phyloP scores from a whole-genome alignment of 53 echinoderm and acorn worm species.

The Arbacia lixula region DNA sequence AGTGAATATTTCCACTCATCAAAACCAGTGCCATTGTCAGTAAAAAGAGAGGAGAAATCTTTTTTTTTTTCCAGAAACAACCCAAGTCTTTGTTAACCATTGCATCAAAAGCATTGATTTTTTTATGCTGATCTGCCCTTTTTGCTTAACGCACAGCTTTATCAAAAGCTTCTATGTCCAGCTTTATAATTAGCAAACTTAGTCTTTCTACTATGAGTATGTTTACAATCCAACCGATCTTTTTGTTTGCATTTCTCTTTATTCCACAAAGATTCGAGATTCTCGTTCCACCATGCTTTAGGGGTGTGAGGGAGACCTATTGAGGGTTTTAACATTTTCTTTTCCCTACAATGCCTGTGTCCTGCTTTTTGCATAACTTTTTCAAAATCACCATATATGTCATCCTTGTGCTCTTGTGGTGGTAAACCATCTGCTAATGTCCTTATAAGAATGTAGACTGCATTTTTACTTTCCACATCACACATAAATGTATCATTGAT shows the following conservation, averaged over 20 bases:
- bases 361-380: neutral
- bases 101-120: conserved; percentile 14
- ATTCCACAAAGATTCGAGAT: conserved; percentile 1
- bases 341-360: neutral
- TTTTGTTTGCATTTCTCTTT: neutral
- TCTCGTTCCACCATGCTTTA: conserved; percentile 8
- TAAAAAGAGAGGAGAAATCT: too few species aligned
- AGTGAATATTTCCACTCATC: too few species aligned
- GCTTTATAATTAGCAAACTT: neutral
- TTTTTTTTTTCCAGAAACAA: neutral
- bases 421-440: neutral
- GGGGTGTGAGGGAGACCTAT: conserved; percentile 4
- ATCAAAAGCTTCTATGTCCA: conserved; percentile 1
- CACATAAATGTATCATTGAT: neutral
- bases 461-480: neutral
- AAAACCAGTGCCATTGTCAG: neutral
- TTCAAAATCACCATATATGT: neutral
- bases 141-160: neutral
- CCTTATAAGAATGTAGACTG: neutral
- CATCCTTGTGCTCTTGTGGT: neutral
- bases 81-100: neutral
- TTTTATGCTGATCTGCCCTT: conserved; percentile 1
- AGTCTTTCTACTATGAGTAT: neutral
- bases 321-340: neutral
- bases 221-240: too few species aligned